Percentiles rank a stretch among this genome's conserved stretches.
Evolutionary conservation across 2,888 invertebrate species (phyloP).

Genomic region (Heteropelma amictum): DNA sequence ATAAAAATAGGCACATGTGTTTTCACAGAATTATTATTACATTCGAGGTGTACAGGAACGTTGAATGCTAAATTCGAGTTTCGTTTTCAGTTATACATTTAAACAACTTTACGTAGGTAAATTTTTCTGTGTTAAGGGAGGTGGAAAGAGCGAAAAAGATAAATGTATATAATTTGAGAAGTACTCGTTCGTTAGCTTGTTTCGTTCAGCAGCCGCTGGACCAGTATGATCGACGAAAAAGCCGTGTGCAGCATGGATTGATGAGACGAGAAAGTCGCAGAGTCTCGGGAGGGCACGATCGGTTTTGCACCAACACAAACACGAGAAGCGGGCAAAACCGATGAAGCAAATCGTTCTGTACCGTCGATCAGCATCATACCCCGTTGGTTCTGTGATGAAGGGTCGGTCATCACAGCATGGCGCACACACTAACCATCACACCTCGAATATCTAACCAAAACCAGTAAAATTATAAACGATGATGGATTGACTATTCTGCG

Average conservation of each 20-base stretch:
- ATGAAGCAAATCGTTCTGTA: slow-evolving; percentile 49
- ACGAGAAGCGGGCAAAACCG: slow-evolving; percentile 35
- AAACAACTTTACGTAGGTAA: too few relatives aligned
- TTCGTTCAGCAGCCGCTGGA: slow-evolving; percentile 1
- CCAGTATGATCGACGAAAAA: slow-evolving; percentile 7
- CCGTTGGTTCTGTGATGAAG: slow-evolving; percentile 48
- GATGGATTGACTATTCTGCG: slow-evolving; percentile 33
- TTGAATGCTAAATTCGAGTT: too few relatives aligned
- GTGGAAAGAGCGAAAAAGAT: too few relatives aligned
- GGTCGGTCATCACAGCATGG: slow-evolving; percentile 30
- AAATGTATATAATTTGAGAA: too few relatives aligned
- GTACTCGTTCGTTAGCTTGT: slow-evolving; percentile 15
- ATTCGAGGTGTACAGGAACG: too few relatives aligned
- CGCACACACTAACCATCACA: not conserved
- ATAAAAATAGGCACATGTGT: too few relatives aligned
- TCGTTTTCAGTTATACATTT: too few relatives aligned
- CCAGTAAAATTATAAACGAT: slow-evolving; percentile 34
- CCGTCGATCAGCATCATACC: slow-evolving; percentile 54
- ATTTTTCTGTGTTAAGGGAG: too few relatives aligned
- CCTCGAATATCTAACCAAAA: not conserved
- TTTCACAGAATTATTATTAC: too few relatives aligned
- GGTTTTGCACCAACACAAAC: not conserved
- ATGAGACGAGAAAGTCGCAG: slow-evolving; percentile 33
- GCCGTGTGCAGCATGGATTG: slow-evolving; percentile 21
- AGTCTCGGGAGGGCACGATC: slow-evolving; percentile 10